Percentiles rank a stretch among this genome's conserved stretches.
Evolutionary conservation across 2,113 vertebrate species (phyloP).

Genomic region (Todiramphus saurophagus): DNA sequence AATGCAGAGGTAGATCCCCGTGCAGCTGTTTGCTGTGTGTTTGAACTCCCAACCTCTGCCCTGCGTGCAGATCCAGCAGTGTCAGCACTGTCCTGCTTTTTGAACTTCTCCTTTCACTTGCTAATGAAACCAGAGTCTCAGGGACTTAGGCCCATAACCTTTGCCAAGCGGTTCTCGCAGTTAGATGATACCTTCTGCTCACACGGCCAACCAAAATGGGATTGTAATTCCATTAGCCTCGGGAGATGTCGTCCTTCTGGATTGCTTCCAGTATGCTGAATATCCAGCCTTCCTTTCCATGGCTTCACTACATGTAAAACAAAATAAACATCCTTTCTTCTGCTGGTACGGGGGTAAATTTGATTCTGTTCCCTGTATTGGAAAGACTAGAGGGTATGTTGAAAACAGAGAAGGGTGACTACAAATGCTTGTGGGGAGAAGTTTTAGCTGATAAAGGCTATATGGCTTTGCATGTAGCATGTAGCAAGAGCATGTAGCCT

Average conservation of each 20-base stretch:
- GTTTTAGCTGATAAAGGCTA: background rate
- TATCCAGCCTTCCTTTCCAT: background rate
- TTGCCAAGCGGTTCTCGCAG: background rate
- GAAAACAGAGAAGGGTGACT: background rate
- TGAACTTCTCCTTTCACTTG: background rate
- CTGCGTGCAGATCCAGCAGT: background rate
- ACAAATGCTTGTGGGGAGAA: background rate
- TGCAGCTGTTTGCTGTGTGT: background rate
- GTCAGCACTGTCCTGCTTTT: background rate
- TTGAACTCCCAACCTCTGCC: background rate
- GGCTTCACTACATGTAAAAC: background rate
- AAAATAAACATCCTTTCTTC: background rate
- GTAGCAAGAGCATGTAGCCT: background rate
- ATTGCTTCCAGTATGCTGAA: background rate
- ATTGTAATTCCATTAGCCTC: background rate
- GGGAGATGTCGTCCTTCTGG: background rate
- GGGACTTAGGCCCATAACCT: background rate
- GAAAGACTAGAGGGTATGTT: background rate
- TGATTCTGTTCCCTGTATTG: background rate
- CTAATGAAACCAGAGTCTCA: background rate
- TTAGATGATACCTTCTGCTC: background rate
- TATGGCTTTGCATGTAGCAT: background rate
- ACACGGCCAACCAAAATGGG: background rate
- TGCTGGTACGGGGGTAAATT: background rate
- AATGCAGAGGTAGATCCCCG: background rate